A percentile compares a stretch with the other conserved stretches of the same genome.
These are phyloP conservation scores for human (Homo sapiens) DNA, from an alignment of 2,113 vertebrate genomes.

Conservation along the genomic window DNA sequence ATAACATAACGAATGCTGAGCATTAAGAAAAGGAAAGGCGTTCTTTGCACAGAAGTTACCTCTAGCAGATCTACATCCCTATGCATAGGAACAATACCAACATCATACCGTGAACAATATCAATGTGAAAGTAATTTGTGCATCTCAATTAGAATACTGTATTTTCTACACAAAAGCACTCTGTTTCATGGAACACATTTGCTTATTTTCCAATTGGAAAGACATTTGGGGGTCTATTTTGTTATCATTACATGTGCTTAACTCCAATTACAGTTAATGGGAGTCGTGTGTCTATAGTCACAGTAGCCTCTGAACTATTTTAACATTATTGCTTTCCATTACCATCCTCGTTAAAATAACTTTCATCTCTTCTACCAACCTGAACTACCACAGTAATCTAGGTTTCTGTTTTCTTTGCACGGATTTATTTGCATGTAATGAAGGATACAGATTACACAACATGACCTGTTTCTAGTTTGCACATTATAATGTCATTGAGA, in stretches of 20 bases:
- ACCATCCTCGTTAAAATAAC: constrained; percentile 70
- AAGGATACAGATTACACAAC: constrained; percentile 47
- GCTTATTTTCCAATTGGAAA: constrained; percentile 70
- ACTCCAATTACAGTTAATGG: constrained; percentile 75
- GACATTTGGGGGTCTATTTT: constrained; percentile 69
- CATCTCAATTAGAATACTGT: constrained; percentile 53
- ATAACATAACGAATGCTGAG: constrained; percentile 79
- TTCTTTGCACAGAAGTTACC: constrained; percentile 58
- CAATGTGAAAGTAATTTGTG: constrained; percentile 51
- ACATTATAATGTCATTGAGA: constrained; percentile 21
- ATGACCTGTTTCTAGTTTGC: constrained; percentile 39
- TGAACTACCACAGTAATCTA: constrained; percentile 51
- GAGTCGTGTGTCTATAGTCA: constrained; percentile 71
- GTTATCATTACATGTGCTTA: constrained; percentile 71
- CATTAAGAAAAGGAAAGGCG: constrained; percentile 66
- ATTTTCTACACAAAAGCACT: constrained; percentile 60
- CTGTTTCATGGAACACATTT: constrained; percentile 57
- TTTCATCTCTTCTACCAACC: constrained; percentile 62
- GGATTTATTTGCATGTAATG: constrained; percentile 65
- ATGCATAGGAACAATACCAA: constrained; percentile 12
- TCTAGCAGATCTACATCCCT: constrained; percentile 36
- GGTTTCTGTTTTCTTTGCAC: constrained; percentile 59
- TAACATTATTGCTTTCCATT: constrained; percentile 74
- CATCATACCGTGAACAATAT: constrained; percentile 25
- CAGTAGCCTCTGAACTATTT: constrained; percentile 69